Base-by-base conservation (phyloP, 1,140 invertebrate genomes). In the Musca vetustissima region DNA sequence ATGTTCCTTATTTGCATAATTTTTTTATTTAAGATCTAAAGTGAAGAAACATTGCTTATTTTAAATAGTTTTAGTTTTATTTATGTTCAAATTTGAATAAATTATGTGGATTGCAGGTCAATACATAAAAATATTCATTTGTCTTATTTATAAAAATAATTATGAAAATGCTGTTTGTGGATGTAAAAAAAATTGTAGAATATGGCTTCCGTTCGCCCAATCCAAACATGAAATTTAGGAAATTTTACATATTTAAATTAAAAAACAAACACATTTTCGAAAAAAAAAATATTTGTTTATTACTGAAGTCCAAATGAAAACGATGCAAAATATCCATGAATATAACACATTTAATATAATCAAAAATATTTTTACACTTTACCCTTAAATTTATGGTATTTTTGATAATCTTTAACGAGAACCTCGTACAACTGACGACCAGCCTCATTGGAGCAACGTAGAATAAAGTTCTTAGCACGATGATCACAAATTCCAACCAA, bases 371-470 rank as follows among this genome's bases (percentile, higher is more conserved):
- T 43, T 70, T 76, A 81, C 4, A 82, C 78, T 69, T 82, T 82
- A 24, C 80, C 80, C 11, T 76, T 73, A 61, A 82, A 82, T 47
- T 78, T 82, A 72, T 82, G 74, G 55, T 82, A 80, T 64, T 82
- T 82, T 19, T 77, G 71, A 64, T 80, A 76, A 57, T 82, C 80
- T 71, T 79, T 82, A 17, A 77, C 64, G 48, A 80, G 47, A 1
- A 65, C 67, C 66, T 80, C 77, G 32, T 82, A 82, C 49, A 80
- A 67, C 2, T 76, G 70, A 52, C 76, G 70, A n/a, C 76, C 77
- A 1, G 80, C 80, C 36, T 80, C 80, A 61, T 73, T 80, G 59
- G 75, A 79, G 59, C 73, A 72, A 25, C 80, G 80, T 52, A 82
- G 47, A 15, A 82, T 78, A 7, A 82, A 82, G 36, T 77, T 73